Evolutionary conservation across 1,140 invertebrate genomes (phyloP).

Genomic region (Diachasma alloeum): DNA sequence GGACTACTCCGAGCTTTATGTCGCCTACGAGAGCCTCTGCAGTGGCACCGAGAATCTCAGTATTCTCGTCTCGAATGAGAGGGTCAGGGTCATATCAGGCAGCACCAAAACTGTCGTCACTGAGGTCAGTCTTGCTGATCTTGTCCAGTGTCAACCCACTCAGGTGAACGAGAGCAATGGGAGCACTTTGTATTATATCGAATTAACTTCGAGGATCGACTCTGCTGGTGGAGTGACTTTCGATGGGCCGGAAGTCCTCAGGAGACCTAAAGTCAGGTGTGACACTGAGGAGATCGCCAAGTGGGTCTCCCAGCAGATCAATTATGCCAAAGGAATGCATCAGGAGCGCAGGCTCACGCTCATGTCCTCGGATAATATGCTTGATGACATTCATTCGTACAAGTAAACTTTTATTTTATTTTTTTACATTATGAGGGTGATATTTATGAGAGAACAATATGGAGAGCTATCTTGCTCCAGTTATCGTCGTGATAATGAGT

Average conservation of each 20-base stretch:
- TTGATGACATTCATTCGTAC: constrained; percentile 60
- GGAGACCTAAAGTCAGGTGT: constrained; percentile 83
- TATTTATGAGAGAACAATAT: background rate
- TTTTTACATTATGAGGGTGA: background rate
- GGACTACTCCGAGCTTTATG: constrained; percentile 81
- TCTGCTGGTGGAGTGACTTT: constrained; percentile 55
- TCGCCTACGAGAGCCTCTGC: constrained; percentile 83
- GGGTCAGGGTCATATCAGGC: constrained; percentile 58
- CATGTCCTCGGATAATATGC: constrained; percentile 61
- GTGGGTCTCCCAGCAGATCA: constrained; percentile 78
- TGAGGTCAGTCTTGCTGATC: constrained; percentile 63
- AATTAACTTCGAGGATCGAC: constrained; percentile 75
- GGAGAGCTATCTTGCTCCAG: too few species aligned
- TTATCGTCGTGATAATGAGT: too few species aligned
- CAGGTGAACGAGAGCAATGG: constrained; percentile 63
- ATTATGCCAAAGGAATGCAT: constrained; percentile 87
- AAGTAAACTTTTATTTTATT: constrained; percentile 43
- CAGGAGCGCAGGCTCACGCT: constrained; percentile 73
- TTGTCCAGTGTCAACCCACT: constrained; percentile 70
- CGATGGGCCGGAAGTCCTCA: constrained; percentile 66
- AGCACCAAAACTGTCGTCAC: constrained; percentile 61
- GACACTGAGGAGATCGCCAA: constrained; percentile 81
- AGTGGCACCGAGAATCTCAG: constrained; percentile 78
- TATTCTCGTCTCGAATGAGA: constrained; percentile 72
- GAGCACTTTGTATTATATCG: constrained; percentile 74